Evolutionary conservation across 2,888 invertebrate genomes (phyloP).

Genomic region (Agelastica alni): DNA sequence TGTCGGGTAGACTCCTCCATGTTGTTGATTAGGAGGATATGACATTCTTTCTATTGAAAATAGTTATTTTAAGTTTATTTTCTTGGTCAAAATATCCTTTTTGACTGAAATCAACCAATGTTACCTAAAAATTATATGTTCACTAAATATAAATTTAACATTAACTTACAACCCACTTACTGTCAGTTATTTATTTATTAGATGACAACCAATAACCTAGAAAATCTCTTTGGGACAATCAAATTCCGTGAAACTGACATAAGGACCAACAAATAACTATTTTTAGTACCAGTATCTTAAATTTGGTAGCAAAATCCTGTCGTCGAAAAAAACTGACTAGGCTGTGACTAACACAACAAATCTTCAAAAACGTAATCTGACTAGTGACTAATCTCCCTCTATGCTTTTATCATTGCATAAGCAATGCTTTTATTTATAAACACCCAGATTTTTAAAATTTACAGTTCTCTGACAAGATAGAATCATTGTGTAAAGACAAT

Average conservation of each 20-base stretch:
- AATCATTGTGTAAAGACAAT: no score
- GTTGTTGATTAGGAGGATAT: conserved; percentile 50
- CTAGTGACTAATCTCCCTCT: no score
- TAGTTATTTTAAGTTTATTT: background rate
- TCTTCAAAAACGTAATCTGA: no score
- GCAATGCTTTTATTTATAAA: no score
- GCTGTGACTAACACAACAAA: no score
- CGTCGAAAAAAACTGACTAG: background rate
- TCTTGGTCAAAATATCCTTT: no score
- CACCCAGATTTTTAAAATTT: background rate
- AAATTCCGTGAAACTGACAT: conserved; percentile 12
- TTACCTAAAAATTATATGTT: no score
- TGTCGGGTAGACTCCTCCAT: conserved; percentile 52
- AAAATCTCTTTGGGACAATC: background rate
- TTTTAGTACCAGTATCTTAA: conserved; percentile 15
- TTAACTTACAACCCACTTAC: conserved; percentile 11
- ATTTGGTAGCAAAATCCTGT: conserved; percentile 6
- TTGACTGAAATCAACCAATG: no score
- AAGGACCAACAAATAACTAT: conserved; percentile 18
- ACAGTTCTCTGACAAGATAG: no score
- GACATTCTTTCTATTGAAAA: conserved; percentile 28
- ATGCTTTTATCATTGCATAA: no score
- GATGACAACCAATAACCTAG: conserved; percentile 13
- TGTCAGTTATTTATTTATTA: conserved; percentile 12
- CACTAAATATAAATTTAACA: no score